Conservation (phyloP, 2,888 invertebrate genomes). For the Tromatobia lineatoria region DNA sequence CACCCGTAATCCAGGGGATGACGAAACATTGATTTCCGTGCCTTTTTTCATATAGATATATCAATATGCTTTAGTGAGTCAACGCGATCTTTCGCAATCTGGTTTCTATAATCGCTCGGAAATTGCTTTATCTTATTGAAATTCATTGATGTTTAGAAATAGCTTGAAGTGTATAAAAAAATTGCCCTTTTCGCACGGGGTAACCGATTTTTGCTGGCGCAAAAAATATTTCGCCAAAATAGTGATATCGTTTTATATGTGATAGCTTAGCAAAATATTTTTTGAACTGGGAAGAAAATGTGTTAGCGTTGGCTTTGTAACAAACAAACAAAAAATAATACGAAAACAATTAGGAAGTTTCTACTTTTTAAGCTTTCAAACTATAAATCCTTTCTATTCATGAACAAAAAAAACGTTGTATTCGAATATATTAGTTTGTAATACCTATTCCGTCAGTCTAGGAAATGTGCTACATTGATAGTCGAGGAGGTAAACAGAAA, state of each 20-base stretch:
- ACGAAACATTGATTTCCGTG: conserved; percentile 27
- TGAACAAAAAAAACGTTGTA: not conserved
- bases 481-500: not conserved
- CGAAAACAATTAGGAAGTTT: no score
- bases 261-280: no score
- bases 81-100: not conserved
- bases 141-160: not conserved
- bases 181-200: not conserved
- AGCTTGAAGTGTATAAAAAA: not conserved
- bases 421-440: not conserved
- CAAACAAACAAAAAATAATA: no score
- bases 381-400: not conserved
- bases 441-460: not conserved
- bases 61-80: not conserved
- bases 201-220: no score
- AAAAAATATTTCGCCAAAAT: no score
- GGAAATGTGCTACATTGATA: not conserved
- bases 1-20: conserved; percentile 41
- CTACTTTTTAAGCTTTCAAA: no score
- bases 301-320: no score
- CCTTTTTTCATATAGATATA: not conserved
- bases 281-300: no score
- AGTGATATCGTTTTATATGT: no score
- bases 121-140: not conserved
- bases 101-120: not conserved